Evolutionary conservation across 2,888 invertebrate species (phyloP).

Genomic region (Agrotis exclamationis): DNA sequence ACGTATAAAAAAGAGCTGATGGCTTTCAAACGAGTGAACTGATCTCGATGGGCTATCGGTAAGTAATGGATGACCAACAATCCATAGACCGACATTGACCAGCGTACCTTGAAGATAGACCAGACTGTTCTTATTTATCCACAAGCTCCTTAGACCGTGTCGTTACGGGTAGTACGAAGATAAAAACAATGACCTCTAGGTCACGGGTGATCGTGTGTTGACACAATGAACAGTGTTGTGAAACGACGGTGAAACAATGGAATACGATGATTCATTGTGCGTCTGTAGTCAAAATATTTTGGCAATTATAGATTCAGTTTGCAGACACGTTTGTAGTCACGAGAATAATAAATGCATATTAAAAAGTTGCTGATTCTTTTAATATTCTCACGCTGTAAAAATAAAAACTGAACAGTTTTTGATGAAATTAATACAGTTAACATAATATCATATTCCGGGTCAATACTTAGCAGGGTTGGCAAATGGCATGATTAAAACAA

Average conservation of each 20-base stretch:
- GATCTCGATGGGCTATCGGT: no score
- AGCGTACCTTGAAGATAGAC: not conserved
- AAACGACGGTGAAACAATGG: conserved; percentile 15
- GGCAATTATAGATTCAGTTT: not conserved
- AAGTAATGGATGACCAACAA: not conserved
- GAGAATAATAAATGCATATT: no score
- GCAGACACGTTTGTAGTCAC: not conserved
- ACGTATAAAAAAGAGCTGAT: no score
- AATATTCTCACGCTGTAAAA: no score
- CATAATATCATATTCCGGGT: no score
- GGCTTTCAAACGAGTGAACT: no score
- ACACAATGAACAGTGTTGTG: conserved; percentile 24
- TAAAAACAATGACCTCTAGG: conserved; percentile 21
- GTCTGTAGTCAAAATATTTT: conserved; percentile 4
- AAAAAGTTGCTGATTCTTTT: no score
- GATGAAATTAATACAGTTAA: no score
- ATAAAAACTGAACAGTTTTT: no score
- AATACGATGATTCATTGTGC: conserved; percentile 10
- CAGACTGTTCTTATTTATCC: not conserved
- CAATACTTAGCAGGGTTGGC: no score
- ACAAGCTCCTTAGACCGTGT: not conserved
- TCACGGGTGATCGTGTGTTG: conserved; percentile 15
- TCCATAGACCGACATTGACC: no score
- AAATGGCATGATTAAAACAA: no score
- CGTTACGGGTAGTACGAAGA: not conserved